Percentiles rank a stretch among this genome's conserved stretches.
Evolutionary conservation across 2,797 vertebrate species (phyloP).

Genomic region (Eulemur rubriventer): DNA sequence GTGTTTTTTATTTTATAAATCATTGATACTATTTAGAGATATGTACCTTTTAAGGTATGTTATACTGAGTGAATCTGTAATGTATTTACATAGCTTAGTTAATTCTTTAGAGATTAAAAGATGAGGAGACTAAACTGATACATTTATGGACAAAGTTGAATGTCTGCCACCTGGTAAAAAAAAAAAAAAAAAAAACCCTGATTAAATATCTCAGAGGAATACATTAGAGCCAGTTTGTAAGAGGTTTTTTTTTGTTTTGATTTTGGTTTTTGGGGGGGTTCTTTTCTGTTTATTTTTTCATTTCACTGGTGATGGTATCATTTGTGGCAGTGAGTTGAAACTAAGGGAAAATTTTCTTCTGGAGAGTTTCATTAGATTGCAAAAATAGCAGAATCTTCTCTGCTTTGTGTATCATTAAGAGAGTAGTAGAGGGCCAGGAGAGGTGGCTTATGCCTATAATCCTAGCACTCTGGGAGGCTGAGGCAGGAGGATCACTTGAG

Average conservation of each 20-base stretch:
- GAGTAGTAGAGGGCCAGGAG: neutral
- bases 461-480: too few relatives aligned
- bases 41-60: slow-evolving; percentile 22
- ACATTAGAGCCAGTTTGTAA: neutral
- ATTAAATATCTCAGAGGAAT: neutral
- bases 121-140: slow-evolving; percentile 40
- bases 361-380: slow-evolving; percentile 40
- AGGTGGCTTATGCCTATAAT: too few relatives aligned
- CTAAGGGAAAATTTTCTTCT: slow-evolving; percentile 30
- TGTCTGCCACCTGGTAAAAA: neutral
- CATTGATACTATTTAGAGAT: neutral
- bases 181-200: neutral
- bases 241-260: neutral
- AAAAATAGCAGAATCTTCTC: slow-evolving; percentile 21
- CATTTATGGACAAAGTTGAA: slow-evolving; percentile 25
- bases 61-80: neutral
- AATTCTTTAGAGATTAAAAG: slow-evolving; percentile 37
- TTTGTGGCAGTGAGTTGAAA: slow-evolving; percentile 50
- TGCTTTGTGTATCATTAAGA: slow-evolving; percentile 18
- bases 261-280: neutral
- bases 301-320: neutral
- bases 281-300: neutral
- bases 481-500: too few relatives aligned
- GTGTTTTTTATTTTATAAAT: neutral
- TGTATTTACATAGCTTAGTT: neutral